Conservation (phyloP, 2,888 invertebrate genomes). For the Dexiosoma caninum region DNA sequence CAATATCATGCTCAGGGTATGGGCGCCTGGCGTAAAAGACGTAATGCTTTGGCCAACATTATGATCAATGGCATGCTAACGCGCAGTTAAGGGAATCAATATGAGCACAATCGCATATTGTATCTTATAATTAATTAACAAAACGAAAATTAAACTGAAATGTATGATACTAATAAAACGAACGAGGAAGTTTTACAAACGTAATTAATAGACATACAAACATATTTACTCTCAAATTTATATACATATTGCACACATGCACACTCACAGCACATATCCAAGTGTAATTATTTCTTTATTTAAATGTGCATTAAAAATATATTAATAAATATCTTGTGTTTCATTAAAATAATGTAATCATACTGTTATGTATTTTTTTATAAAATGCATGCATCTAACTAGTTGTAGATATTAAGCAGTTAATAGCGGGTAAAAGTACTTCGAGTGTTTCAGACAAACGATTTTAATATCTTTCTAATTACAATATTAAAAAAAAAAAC, state of each 20-base stretch:
- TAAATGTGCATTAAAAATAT: constrained; percentile 13
- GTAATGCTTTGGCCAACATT: constrained; percentile 96
- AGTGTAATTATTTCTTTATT: not conserved
- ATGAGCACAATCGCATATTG: not conserved
- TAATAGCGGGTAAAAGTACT: constrained; percentile 26
- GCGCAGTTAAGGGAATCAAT: constrained; percentile 54
- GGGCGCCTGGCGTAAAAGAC: constrained; percentile 93
- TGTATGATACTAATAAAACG: constrained; percentile 47
- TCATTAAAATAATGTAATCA: constrained; percentile 34
- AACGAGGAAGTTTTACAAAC: constrained; percentile 20
- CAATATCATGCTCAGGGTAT: constrained; percentile 95
- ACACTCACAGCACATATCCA: not conserved
- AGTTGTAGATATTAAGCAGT: constrained; percentile 43
- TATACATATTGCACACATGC: not conserved
- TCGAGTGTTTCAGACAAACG: constrained; percentile 7
- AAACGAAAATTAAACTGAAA: constrained; percentile 10
- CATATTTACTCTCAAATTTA: constrained; percentile 20
- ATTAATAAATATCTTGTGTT: constrained; percentile 17
- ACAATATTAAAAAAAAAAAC: constrained; percentile 18
- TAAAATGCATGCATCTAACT: not conserved
- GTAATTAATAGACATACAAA: constrained; percentile 11
- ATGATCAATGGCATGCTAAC: constrained; percentile 92
- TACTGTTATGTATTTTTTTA: not conserved
- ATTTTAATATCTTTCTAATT: not conserved
- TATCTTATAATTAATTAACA: not conserved